phyloP scores from a whole-genome alignment of 1,140 invertebrate genomes.

The Acromyrmex charruanus region DNA sequence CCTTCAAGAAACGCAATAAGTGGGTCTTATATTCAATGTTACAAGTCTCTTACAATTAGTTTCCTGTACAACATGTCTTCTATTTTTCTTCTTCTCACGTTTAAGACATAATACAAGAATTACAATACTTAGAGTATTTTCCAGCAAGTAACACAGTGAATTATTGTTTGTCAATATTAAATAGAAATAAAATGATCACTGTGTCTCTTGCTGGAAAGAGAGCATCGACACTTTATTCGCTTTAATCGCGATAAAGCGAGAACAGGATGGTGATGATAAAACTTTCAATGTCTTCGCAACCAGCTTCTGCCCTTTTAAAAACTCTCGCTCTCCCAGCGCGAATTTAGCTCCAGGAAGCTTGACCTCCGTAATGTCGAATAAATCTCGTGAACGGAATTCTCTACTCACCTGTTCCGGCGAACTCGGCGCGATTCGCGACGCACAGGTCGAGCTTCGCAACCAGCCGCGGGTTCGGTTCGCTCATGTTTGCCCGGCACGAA shows the following conservation, averaged over 20 bases:
- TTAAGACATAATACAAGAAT: background rate
- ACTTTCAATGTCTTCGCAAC: background rate
- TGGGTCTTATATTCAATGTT: background rate
- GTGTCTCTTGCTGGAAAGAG: no score
- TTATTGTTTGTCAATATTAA: no score
- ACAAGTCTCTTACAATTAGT: background rate
- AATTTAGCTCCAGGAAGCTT: background rate
- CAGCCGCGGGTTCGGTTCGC: constrained; percentile 16
- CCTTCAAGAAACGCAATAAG: background rate
- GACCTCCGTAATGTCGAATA: background rate
- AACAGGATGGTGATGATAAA: background rate
- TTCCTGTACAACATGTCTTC: background rate
- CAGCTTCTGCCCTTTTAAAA: background rate
- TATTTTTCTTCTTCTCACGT: background rate
- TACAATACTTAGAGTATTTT: background rate
- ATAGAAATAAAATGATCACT: no score
- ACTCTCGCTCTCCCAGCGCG: background rate
- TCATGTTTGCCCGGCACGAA: constrained; percentile 73
- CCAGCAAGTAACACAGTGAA: no score
- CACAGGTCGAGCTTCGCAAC: constrained; percentile 28
- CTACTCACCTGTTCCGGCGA: constrained; percentile 65
- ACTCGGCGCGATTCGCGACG: constrained; percentile 48
- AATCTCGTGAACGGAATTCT: background rate
- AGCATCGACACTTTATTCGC: background rate
- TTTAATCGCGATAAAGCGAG: background rate